Evolutionary conservation across 2,113 vertebrate species (phyloP).

Genomic region (Chloropsis hardwickii): DNA sequence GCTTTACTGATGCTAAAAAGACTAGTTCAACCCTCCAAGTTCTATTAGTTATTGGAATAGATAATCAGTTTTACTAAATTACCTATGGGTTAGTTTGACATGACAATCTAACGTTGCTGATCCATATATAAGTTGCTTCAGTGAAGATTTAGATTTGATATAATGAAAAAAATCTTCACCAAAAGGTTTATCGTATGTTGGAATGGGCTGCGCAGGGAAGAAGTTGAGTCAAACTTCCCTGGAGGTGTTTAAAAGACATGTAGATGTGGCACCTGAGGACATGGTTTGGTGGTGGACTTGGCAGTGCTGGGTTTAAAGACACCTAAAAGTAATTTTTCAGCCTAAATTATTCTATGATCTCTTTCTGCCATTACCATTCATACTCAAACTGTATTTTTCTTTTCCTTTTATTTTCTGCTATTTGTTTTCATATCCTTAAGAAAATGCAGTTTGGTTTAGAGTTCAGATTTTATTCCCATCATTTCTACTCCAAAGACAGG

Average conservation of each 20-base stretch:
- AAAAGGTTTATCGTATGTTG: neutral
- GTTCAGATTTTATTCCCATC: neutral
- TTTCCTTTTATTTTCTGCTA: neutral
- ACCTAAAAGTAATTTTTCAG: neutral
- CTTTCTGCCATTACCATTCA: neutral
- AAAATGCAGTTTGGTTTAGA: neutral
- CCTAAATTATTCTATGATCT: neutral
- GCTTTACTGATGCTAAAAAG: neutral
- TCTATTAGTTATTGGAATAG: neutral
- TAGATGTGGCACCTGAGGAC: neutral
- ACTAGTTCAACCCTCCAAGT: neutral
- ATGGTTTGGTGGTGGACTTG: neutral
- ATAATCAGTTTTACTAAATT: neutral
- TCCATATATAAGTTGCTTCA: neutral
- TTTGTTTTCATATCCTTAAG: neutral
- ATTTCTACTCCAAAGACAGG: neutral
- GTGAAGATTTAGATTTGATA: neutral
- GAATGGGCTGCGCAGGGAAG: neutral
- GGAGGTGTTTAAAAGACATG: accelerated
- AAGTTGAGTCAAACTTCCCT: neutral
- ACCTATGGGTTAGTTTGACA: neutral
- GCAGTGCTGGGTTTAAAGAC: neutral
- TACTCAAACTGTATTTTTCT: neutral
- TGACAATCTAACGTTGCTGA: neutral
- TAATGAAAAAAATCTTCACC: neutral